These are phyloP conservation scores for Chaetura pelagica DNA, from an alignment of 2,113 vertebrate species.

Conservation along the genomic window DNA sequence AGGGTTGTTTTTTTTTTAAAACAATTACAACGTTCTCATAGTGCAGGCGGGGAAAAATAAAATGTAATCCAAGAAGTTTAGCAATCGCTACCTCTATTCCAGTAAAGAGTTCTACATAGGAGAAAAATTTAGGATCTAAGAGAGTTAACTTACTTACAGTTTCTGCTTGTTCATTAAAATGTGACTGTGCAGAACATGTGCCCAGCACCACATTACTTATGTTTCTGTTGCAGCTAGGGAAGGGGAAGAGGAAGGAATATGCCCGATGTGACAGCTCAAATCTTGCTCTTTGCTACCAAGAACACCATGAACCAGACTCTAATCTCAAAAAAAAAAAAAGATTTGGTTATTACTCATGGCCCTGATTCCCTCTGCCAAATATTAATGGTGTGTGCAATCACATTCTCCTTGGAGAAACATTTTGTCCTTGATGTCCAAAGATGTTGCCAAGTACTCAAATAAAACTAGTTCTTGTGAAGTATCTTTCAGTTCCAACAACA, in stretches of 20 bases:
- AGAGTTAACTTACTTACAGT: neutral
- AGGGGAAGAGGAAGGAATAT: neutral
- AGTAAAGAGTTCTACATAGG: neutral
- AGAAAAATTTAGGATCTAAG: neutral
- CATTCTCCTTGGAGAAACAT: neutral
- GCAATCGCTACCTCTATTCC: neutral
- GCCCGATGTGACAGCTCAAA: neutral
- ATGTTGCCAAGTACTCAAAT: neutral
- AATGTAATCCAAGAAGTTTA: neutral
- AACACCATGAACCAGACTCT: neutral
- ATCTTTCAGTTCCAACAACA: neutral
- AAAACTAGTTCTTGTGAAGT: neutral
- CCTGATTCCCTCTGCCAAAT: neutral
- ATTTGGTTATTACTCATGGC: neutral
- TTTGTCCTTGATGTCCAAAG: neutral
- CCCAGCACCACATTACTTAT: neutral
- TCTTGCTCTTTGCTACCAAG: neutral
- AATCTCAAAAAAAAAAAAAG: neutral
- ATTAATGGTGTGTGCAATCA: neutral
- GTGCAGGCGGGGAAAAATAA: neutral
- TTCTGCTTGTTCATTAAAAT: neutral
- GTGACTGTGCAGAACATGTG: neutral
- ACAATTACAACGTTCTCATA: neutral
- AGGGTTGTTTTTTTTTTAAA: neutral
- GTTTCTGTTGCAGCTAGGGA: neutral